Evolutionary conservation across 1,140 invertebrate species (phyloP), one percentile per base, ranked within the genome.

Genomic region (Neoseiulus cucumeris): DNA sequence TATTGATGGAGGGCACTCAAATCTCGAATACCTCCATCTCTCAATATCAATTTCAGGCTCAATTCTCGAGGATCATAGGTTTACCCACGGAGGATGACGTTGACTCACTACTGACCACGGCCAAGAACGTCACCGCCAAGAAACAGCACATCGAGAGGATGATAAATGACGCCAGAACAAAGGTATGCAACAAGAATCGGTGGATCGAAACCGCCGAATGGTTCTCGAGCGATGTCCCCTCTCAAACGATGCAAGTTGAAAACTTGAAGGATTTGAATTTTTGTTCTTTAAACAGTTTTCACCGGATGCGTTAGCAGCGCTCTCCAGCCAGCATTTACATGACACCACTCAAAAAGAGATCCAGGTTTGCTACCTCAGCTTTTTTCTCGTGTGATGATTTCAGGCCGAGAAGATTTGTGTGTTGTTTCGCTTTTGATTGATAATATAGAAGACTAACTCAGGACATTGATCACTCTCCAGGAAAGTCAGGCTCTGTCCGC

Each of bases 301-400:
- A 25, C 14, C 51, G 25, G 22, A 59, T 20, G 51, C 51, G 25
- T 14, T 59, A 20, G 25, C 51, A 5, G 25, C 51, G 4, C 33
- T 59, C 25, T 25, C 25, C 17, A 59, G 51, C 9, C 51, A 33
- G 33, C 33, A 59, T 25, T 33, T 59, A 29, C 51, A 59, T 25
- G 51, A 59, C 33, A 59, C 51, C 25, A 59, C 51, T 2, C 51
- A 59, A 25, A n/a, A 20, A 59, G 51, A 59, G 22, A 59, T 59
- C 25, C 14, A 59, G 51, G 51, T 59, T 59, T 2, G 51, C 25
- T 47, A 4, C 33, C 33, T 47, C 45, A 47, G 42, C n/a, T 44
- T n/a, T 44, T 12, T 44, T 44, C n/a, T 12, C 12, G 12, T 12
- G 12, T 44, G 42, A 44, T 44, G 42, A 44, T 44, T n/a, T n/a